Evolutionary conservation across 2,888 invertebrate species (phyloP).

Genomic region (Drosophila borborema): DNA sequence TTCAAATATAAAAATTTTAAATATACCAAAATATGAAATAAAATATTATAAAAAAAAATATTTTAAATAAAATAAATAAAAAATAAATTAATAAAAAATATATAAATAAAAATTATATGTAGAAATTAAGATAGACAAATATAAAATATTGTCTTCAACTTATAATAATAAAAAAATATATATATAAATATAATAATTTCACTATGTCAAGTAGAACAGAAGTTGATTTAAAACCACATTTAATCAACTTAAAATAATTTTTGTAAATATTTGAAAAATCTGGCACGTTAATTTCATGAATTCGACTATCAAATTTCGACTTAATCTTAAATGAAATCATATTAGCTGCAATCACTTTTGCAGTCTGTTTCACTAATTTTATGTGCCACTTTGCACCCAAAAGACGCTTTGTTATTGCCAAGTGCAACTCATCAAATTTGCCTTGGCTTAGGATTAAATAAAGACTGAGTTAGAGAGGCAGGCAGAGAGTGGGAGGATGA

Average conservation of each 20-base stretch:
- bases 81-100: neutral
- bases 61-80: neutral
- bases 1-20: neutral
- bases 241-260: neutral
- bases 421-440: constrained; percentile 26
- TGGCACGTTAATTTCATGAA: neutral
- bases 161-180: neutral
- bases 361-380: constrained; percentile 53
- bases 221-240: neutral
- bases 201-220: neutral
- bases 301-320: neutral
- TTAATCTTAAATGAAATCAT: constrained; percentile 26
- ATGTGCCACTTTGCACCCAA: constrained; percentile 23
- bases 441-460: neutral
- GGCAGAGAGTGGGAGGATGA: neutral
- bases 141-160: no score
- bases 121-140: no score
- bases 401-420: constrained; percentile 6
- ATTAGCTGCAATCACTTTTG: constrained; percentile 29
- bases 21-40: neutral
- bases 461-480: neutral
- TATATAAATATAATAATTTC: neutral
- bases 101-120: neutral
- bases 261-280: neutral
- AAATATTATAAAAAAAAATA: no score